These are phyloP conservation scores for Mesorhabditis sp. DNA, from an alignment of 2,888 invertebrate species.

Conservation along the genomic window DNA sequence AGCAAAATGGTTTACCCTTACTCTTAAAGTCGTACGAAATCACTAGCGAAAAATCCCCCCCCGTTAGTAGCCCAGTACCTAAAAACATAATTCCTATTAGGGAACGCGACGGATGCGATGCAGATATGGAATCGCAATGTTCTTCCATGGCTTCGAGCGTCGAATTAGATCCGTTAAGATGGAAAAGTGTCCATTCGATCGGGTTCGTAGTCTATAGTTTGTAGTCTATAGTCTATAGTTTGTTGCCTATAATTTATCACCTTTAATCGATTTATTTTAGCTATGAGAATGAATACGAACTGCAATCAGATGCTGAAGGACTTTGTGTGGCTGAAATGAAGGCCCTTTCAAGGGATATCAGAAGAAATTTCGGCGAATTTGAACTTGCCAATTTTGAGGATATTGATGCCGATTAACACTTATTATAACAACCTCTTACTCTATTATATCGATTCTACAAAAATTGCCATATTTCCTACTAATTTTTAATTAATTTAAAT, in stretches of 20 bases:
- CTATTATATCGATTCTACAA: too few species aligned
- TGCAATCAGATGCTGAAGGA: slow-evolving; percentile 43
- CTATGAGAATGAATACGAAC: slow-evolving; percentile 57
- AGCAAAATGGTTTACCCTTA: background rate
- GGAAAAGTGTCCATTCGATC: slow-evolving; percentile 53
- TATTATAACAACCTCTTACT: background rate
- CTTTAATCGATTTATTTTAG: slow-evolving; percentile 16
- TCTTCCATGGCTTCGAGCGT: slow-evolving; percentile 26
- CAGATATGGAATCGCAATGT: slow-evolving; percentile 34
- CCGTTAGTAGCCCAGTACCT: too few species aligned
- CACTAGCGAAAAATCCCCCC: too few species aligned
- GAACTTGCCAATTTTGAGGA: slow-evolving; percentile 53
- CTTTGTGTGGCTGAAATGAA: slow-evolving; percentile 34
- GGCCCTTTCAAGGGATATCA: slow-evolving; percentile 45
- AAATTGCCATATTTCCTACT: too few species aligned
- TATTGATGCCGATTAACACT: slow-evolving; percentile 9
- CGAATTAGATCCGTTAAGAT: slow-evolving; percentile 33
- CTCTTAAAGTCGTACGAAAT: too few species aligned
- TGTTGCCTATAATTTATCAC: too few species aligned
- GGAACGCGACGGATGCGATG: background rate
- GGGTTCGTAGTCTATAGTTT: slow-evolving; percentile 18
- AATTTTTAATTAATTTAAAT: too few species aligned
- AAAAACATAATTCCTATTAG: background rate
- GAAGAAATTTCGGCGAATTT: slow-evolving; percentile 54
- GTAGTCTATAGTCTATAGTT: too few species aligned